These are phyloP conservation scores for Andrena praecox DNA, from an alignment of 2,888 invertebrate genomes.

Conservation along the genomic window DNA sequence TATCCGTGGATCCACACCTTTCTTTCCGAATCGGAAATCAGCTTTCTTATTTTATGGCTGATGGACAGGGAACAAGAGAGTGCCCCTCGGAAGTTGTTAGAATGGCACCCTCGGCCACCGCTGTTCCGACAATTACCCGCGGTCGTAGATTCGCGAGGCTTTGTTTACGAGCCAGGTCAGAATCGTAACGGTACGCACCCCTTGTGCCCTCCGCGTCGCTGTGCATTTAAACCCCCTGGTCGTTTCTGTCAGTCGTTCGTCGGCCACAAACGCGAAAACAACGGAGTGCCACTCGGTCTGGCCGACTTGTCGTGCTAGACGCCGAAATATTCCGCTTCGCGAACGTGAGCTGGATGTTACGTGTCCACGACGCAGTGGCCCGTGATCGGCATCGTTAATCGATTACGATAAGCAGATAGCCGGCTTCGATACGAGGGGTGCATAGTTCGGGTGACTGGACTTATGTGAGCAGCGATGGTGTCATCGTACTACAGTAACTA, in stretches of 20 bases:
- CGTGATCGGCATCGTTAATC: constrained; percentile 50
- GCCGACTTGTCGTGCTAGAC: background rate
- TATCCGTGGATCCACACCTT: background rate
- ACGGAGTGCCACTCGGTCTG: constrained; percentile 16
- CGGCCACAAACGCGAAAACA: constrained; percentile 11
- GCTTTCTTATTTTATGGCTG: background rate
- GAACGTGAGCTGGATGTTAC: constrained; percentile 32
- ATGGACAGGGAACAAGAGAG: background rate
- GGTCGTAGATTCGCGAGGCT: background rate
- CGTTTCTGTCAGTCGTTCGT: constrained; percentile 21
- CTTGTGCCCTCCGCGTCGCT: background rate
- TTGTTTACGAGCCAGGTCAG: constrained; percentile 48
- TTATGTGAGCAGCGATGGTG: constrained; percentile 17
- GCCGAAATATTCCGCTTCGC: constrained; percentile 15
- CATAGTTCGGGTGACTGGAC: background rate
- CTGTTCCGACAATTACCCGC: constrained; percentile 21
- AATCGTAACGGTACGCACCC: constrained; percentile 50
- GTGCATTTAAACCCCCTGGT: background rate
- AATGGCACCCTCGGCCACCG: background rate
- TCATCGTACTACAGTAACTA: constrained; percentile 29
- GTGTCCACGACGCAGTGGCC: constrained; percentile 12
- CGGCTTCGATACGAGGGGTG: background rate
- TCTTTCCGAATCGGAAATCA: background rate
- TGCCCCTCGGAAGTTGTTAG: background rate
- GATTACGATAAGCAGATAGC: constrained; percentile 20